These are phyloP conservation scores for Calcarius ornatus DNA, from an alignment of 2,113 vertebrate genomes.

Conservation along the genomic window DNA sequence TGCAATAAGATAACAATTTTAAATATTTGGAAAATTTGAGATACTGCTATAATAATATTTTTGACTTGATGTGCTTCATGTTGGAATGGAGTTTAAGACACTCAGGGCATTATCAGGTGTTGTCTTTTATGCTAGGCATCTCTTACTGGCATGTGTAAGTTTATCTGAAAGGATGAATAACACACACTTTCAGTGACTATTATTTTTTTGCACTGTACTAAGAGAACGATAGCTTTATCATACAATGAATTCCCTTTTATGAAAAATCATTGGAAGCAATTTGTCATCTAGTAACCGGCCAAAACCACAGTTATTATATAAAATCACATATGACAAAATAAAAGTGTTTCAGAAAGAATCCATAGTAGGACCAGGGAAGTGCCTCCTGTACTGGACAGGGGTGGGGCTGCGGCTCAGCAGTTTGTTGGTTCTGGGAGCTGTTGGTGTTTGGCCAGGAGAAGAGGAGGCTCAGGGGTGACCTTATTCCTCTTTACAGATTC, in stretches of 20 bases:
- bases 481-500: neutral
- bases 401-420: neutral
- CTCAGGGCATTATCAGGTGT: rapidly evolving
- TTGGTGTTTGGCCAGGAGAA: neutral
- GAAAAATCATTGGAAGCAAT: neutral
- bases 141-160: neutral
- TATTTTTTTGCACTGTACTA: neutral
- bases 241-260: neutral
- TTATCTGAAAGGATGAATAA: neutral
- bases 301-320: neutral
- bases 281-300: neutral
- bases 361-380: neutral
- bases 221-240: neutral
- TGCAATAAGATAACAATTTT: neutral
- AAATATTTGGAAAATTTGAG: neutral
- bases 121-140: neutral
- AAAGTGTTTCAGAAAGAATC: neutral
- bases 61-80: rapidly evolving
- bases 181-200: neutral
- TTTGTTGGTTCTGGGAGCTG: neutral
- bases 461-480: neutral
- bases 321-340: neutral
- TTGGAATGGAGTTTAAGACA: neutral
- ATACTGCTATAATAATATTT: neutral
- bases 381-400: neutral